phyloP scores from a whole-genome alignment of 2,113 vertebrate species.

The Reinhardtius hippoglossoides region DNA sequence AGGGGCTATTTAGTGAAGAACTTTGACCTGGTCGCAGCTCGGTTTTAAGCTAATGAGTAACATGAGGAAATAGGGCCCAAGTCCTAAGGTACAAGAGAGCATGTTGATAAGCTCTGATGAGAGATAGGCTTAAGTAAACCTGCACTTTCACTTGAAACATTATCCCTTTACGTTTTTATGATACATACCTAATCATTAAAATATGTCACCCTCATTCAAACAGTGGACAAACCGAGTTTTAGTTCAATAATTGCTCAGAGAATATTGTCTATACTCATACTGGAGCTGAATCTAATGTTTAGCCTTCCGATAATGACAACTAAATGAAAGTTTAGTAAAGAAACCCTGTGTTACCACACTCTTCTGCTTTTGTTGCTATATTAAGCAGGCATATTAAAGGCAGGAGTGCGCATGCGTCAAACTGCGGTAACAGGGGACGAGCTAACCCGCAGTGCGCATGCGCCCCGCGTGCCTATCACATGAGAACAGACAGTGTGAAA shows the following conservation, averaged over 20 bases:
- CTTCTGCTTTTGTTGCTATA: conserved; percentile 70
- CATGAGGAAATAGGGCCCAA: conserved; percentile 37
- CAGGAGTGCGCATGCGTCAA: conserved; percentile 72
- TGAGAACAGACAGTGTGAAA: conserved; percentile 62
- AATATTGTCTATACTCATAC: not conserved
- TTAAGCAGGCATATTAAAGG: conserved; percentile 42
- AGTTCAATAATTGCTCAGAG: not conserved
- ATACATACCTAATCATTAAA: too few species aligned
- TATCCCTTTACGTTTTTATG: not conserved
- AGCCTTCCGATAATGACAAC: not conserved
- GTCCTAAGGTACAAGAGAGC: conserved; percentile 57
- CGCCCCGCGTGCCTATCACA: conserved; percentile 49
- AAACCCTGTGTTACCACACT: conserved; percentile 54
- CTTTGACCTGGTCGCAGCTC: conserved; percentile 49
- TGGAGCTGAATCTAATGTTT: not conserved
- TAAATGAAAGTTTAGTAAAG: not conserved
- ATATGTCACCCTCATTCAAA: not conserved
- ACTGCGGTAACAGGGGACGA: conserved; percentile 74
- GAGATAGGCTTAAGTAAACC: conserved; percentile 23
- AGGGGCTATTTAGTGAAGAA: conserved; percentile 32
- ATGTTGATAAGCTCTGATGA: conserved; percentile 30
- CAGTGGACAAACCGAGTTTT: not conserved
- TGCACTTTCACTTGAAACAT: not conserved
- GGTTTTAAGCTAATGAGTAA: conserved; percentile 72
- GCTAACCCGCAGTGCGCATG: conserved; percentile 49